Percentiles rank a stretch among this genome's conserved stretches.
phyloP scores from a whole-genome alignment of 2,113 vertebrate species.

The Columba livia region DNA sequence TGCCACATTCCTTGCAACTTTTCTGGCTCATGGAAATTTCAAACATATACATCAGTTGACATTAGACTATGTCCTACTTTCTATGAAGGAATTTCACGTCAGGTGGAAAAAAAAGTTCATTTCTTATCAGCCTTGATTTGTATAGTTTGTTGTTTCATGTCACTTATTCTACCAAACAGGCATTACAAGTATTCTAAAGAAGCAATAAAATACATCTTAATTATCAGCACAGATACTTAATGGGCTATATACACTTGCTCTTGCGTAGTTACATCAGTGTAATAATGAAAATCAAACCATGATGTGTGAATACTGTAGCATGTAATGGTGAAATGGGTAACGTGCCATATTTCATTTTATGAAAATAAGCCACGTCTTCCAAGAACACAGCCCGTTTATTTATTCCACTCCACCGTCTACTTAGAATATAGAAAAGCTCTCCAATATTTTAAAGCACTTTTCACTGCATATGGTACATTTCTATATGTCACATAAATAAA shows the following conservation, averaged over 20 bases:
- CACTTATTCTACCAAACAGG: background rate
- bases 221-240: background rate
- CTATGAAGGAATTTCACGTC: background rate
- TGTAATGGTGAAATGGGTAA: background rate
- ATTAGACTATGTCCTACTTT: background rate
- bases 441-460: background rate
- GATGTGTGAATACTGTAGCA: background rate
- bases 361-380: background rate
- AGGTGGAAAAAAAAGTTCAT: background rate
- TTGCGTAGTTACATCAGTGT: background rate
- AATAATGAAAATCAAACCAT: background rate
- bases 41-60: background rate
- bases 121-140: background rate
- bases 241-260: background rate
- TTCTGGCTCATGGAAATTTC: background rate
- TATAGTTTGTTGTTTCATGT: background rate
- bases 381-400: background rate
- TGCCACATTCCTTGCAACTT: slow-evolving; percentile 19
- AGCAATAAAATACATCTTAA: background rate
- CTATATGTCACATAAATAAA: background rate
- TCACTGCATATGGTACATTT: background rate
- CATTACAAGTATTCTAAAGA: background rate
- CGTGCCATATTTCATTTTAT: background rate
- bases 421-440: background rate
- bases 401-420: background rate